Evolutionary conservation across 1,140 invertebrate species (phyloP).

Genomic region (Procambarus clarkii): DNA sequence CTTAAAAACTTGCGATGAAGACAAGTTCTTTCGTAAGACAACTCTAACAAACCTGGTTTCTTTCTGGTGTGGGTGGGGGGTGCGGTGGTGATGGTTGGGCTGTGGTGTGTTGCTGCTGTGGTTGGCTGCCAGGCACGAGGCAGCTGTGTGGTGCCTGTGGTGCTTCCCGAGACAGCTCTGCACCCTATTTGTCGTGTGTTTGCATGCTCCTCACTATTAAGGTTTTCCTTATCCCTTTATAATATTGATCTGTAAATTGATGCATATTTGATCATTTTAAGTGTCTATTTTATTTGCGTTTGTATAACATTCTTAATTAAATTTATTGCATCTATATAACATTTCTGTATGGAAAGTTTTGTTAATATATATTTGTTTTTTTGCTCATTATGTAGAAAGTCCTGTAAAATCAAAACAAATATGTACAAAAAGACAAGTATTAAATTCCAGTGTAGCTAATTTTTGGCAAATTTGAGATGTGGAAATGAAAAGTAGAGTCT

Average conservation of each 20-base stretch:
- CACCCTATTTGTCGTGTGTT: not conserved
- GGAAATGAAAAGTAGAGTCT: slow-evolving; percentile 15
- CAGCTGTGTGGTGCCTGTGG: not conserved
- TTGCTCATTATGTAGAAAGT: not conserved
- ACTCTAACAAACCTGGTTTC: not conserved
- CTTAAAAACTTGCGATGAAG: not conserved
- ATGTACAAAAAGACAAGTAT: not conserved
- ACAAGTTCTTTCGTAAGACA: not conserved
- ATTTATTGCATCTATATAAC: not conserved
- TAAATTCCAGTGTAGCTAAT: not conserved
- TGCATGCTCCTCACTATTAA: slow-evolving; percentile 24
- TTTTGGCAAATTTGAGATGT: not conserved
- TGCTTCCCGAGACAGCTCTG: not conserved
- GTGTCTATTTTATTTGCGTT: not conserved
- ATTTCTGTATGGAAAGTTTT: not conserved
- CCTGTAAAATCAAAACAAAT: not conserved
- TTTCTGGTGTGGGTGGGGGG: not conserved
- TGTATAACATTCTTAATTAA: not conserved
- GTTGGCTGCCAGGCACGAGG: slow-evolving; percentile 34
- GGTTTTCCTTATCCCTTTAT: not conserved
- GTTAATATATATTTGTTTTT: not conserved
- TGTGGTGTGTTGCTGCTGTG: slow-evolving; percentile 1
- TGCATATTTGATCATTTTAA: not conserved
- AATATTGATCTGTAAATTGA: not conserved
- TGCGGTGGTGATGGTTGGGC: not conserved